Evolutionary conservation across 2,113 vertebrate genomes (phyloP).

Genomic region (Brachypteracias leptosomus): DNA sequence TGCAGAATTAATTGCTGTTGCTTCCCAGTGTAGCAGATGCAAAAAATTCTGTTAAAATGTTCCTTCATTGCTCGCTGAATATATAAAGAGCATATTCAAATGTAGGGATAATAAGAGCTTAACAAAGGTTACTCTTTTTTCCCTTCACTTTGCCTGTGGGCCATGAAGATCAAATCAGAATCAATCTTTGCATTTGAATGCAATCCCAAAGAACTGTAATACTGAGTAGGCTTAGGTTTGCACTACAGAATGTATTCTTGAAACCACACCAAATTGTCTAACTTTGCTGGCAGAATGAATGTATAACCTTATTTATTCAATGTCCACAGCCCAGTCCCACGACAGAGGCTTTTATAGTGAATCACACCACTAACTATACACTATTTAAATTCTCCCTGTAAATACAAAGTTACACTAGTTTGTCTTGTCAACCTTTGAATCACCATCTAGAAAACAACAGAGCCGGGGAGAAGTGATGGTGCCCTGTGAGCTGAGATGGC

Average conservation of each 20-base stretch:
- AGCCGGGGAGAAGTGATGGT: fast-evolving
- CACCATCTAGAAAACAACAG: fast-evolving
- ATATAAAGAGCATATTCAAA: not conserved
- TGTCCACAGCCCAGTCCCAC: not conserved
- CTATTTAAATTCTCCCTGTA: not conserved
- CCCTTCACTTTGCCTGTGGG: not conserved
- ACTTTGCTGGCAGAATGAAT: not conserved
- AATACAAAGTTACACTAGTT: not conserved
- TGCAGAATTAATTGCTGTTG: not conserved
- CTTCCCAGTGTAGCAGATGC: not conserved
- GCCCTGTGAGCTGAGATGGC: fast-evolving
- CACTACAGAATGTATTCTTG: not conserved
- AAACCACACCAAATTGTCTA: not conserved
- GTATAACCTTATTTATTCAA: not conserved
- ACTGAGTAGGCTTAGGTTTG: not conserved
- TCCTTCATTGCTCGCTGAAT: not conserved
- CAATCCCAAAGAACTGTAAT: not conserved
- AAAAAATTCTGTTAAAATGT: not conserved
- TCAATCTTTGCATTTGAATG: not conserved
- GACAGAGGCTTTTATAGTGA: not conserved
- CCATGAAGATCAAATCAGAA: not conserved
- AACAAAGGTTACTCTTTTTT: not conserved
- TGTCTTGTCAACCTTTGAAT: not conserved
- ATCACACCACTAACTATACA: fast-evolving
- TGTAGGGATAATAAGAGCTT: not conserved